phyloP scores from a whole-genome alignment of 2,113 vertebrate species.

The Rattus norvegicus region GRCr8 NC_086032.1:66255001-66255500 shows the following conservation, averaged over 20 bases:
- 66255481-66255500: neutral
- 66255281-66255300: conserved; percentile 18
- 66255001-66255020: neutral
- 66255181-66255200: neutral
- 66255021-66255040: neutral
- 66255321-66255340: neutral
- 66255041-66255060: neutral
- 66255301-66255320: neutral
- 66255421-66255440: neutral
- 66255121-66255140: neutral
- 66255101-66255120: neutral
- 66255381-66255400: neutral
- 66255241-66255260: neutral
- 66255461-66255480: neutral
- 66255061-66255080: neutral
- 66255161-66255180: neutral
- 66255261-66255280: neutral
- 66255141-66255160: neutral
- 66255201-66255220: neutral
- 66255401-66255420: neutral
- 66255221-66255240: neutral
- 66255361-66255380: neutral
- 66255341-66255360: conserved; percentile 33
- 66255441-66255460: neutral
- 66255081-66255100: neutral